Evolutionary conservation across 2,797 vertebrate species (phyloP), one percentile per base, ranked within the genome.

Genomic region (Distichodus sexfasciatus): DNA sequence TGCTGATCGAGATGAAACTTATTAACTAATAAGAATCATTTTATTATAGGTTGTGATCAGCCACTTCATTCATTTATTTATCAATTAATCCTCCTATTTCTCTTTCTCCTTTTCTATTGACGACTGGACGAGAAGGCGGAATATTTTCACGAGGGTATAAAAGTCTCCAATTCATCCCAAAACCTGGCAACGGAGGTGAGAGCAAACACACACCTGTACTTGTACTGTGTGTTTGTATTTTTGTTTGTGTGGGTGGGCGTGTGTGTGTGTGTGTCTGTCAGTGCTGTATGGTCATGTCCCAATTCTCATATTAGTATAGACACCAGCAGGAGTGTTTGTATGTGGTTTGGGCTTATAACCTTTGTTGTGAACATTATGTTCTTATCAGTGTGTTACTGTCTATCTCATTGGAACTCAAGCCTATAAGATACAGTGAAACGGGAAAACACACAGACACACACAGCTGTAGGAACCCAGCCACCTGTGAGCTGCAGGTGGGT

Each of bases 131-230:
- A 71, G 69, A 87, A 91, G 90, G 88, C 89, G 88, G 88, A 86
- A 82, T 83, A 82, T 83, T 84, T 76, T 81, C 87, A 90, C 83
- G 86, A 89, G 80, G 72, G 77, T 83, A 70, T 72, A 77, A 83
- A 46, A 81, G 65, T 72, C 72, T 66, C 76, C 75, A 77, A 67
- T 47, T 83, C 76, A 76, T 72, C 72, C 74, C 72, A 74, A 76
- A 82, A 85, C 82, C 85, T 87, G 83, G 82, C 84, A 78, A 78
- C 76, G 75, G 84, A 91, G 91, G 91, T 92, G 89, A 91, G 89
- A 85, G 51, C 50, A 64, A 73, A 38, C 63, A 68, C 23, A 17
- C n/a, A 15, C 14, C 17, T 36, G 38, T 59, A 44, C 72, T 60
- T 36, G 24, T 19, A 14, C 10, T 48, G 2, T 48, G 58, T 63